These are phyloP conservation scores for Rissa tridactyla DNA, from an alignment of 2,113 vertebrate species.

Conservation along the genomic window DNA sequence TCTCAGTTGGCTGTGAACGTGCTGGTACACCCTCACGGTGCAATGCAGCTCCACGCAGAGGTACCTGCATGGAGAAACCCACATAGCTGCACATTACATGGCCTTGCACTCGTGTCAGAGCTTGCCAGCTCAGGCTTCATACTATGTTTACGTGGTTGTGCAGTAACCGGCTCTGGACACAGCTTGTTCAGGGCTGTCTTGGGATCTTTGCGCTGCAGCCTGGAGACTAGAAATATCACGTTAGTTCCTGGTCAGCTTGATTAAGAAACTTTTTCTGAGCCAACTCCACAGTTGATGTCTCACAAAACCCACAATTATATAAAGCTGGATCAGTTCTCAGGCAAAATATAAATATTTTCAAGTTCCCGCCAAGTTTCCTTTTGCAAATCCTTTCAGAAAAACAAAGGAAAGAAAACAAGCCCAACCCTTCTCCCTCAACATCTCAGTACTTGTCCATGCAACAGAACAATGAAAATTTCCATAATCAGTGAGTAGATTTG, in stretches of 20 bases:
- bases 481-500: not conserved
- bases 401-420: not conserved
- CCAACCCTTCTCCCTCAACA: not conserved
- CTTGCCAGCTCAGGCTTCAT: not conserved
- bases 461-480: not conserved
- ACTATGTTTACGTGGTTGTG: not conserved
- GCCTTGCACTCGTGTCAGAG: not conserved
- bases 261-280: not conserved
- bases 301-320: rapidly evolving
- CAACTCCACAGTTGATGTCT: not conserved
- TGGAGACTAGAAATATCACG: not conserved
- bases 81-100: rapidly evolving
- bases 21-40: not conserved
- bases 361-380: not conserved
- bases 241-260: not conserved
- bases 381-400: not conserved
- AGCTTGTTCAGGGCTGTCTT: not conserved
- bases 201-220: not conserved
- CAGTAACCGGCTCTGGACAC: not conserved
- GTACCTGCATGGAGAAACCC: not conserved
- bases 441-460: not conserved
- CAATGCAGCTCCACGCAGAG: not conserved
- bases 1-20: not conserved
- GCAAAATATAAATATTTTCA: not conserved
- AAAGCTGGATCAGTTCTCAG: not conserved